Base-by-base conservation (phyloP, 2,888 invertebrate species). In the Leucophenga maculata region DNA sequence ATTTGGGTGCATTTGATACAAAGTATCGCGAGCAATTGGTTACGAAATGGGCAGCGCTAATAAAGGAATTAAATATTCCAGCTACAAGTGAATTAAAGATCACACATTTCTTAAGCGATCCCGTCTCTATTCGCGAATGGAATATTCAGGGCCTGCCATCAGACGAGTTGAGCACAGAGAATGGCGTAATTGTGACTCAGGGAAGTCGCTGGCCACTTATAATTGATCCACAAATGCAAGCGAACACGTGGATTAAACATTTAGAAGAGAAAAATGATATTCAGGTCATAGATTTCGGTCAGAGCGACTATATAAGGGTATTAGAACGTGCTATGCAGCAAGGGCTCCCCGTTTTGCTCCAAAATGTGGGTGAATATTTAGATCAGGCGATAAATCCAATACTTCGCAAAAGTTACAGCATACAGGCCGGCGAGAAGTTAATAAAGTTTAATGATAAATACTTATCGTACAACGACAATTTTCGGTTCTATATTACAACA, bases 161-260 rank as follows among this genome's bases (percentile, higher is more conserved):
- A 73, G 97, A 98, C 87, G 89, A 91, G 44, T 93, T 97, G 69
- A 97, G 97, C 11, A 95, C 96, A 2, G 97, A 97, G 88, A 98
- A 97, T 88, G 97, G 95, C 9, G 94, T 98, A 73, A 91, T 97
- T 78, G 96, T 97, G 59, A 96, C 93, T 16, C 92, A 91, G 82
- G 94, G 93, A 3, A 92, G 94, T 8, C 90, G 94, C 14, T 95
- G 95, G 96, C 96, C 97, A 0, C 90, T 98, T 18, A 95, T 97
- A 92, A 96, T 97, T 72, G 97, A 98, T 89, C 98, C 98, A 0
- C 97, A 98, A 86, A 97, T 97, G 85, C 97, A 97, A 92, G 97
- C 97, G 0, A 97, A 96, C 88, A 92, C 95, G 71, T 97, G 97
- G 97, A 94, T 97, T 68, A 93, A 94, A 71, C 95, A 94, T 85